Evolutionary conservation across 2,888 invertebrate species (phyloP).

Genomic region (Pseudoips prasinana): DNA sequence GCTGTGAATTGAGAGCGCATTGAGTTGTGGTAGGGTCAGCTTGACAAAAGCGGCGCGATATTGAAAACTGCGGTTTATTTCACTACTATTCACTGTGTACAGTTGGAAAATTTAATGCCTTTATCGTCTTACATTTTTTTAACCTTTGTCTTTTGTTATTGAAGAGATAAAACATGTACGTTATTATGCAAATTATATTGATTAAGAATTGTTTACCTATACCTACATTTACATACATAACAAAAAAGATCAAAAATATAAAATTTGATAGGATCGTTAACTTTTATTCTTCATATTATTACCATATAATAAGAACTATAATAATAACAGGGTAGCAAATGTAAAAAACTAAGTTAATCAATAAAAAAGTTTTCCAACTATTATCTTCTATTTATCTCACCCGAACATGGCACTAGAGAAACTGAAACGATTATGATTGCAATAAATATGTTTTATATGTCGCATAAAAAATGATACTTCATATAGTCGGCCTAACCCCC

Average conservation of each 20-base stretch:
- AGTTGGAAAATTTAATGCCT: slow-evolving; percentile 39
- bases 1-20: slow-evolving; percentile 80
- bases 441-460: slow-evolving; percentile 82
- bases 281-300: slow-evolving; percentile 1
- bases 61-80: slow-evolving; percentile 58
- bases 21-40: slow-evolving; percentile 78
- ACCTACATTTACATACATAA: too few relatives aligned
- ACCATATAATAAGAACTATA: slow-evolving; percentile 1
- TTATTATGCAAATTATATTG: too few relatives aligned
- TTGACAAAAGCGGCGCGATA: slow-evolving; percentile 66
- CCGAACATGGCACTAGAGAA: slow-evolving; percentile 69
- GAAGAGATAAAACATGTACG: too few relatives aligned
- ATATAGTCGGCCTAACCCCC: slow-evolving; percentile 73
- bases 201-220: too few relatives aligned
- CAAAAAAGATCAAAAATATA: not conserved
- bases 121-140: slow-evolving; percentile 16
- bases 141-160: slow-evolving; percentile 5
- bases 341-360: slow-evolving; percentile 39
- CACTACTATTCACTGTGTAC: slow-evolving; percentile 36
- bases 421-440: slow-evolving; percentile 77
- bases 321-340: slow-evolving; percentile 22
- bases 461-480: slow-evolving; percentile 79
- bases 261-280: too few relatives aligned
- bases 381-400: slow-evolving; percentile 67
- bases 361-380: slow-evolving; percentile 47